These are phyloP conservation scores for Acrossocheilus fasciatus DNA, from an alignment of 2,797 vertebrate species.

Conservation along the genomic window DNA sequence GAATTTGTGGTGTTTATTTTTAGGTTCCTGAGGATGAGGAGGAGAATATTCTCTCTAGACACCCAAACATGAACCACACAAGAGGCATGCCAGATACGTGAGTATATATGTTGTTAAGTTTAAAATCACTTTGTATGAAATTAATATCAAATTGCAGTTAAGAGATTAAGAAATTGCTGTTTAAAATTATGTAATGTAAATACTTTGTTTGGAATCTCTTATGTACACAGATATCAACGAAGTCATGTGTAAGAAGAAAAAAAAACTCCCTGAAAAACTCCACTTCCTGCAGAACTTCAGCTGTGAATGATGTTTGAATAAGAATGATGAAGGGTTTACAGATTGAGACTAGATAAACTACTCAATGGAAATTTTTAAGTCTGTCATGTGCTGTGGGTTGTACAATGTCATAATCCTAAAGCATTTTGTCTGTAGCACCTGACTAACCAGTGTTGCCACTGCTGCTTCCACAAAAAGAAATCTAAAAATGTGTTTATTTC, in stretches of 20 bases:
- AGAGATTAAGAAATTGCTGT: background rate
- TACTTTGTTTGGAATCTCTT: background rate
- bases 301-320: conserved; percentile 1
- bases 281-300: background rate
- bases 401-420: conserved; percentile 11
- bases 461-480: background rate
- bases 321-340: background rate
- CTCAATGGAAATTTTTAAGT: background rate
- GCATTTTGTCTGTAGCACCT: conserved; percentile 12
- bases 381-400: conserved; percentile 19
- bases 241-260: background rate
- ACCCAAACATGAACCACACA: background rate
- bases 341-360: background rate
- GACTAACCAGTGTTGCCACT: conserved; percentile 27
- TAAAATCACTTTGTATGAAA: background rate
- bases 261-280: background rate
- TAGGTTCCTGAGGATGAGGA: conserved; percentile 42
- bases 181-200: background rate
- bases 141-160: background rate
- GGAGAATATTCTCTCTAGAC: background rate
- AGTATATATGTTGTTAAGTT: background rate
- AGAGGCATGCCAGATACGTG: background rate
- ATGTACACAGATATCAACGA: conserved; percentile 31
- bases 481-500: background rate
- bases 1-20: background rate